Evolutionary conservation across 2,113 vertebrate genomes (phyloP), one percentile per base, ranked within the genome.

Genomic region (Lanius collurio): DNA sequence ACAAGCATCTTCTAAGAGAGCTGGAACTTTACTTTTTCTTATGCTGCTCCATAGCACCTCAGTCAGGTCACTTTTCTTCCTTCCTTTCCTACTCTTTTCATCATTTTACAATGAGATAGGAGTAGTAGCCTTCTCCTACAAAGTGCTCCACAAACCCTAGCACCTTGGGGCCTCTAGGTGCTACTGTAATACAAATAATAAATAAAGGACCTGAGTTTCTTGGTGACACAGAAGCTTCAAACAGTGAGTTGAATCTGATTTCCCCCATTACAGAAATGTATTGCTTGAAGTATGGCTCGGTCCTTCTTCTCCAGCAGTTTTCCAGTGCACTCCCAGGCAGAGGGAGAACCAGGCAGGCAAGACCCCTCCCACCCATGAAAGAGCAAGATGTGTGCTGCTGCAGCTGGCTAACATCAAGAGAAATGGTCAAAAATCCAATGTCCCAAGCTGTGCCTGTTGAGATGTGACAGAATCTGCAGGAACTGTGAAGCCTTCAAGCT

Each of bases 121-220:
- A 71, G 57, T 5, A 59, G 49, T 26, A 52, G 27, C n/a, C 9
- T 1, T 55, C 42, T 86, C 79, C 88, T 78, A 75, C 46, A 26
- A 59, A 75, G n/a, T 28, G 19, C 41, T 85, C 89, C 28, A 56
- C 75, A 93, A 86, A 91, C n/a, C 50, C 75, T 91, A 44, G 63
- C 90, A 95, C 69, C 50, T 5, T 46, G 67, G 89, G 83, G 65
- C 91, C 89, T 95, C 91, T 93, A 94, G 82, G 68, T 96, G 68
- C 82, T 93, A 91, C 90, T 86, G 75, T 67, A 86, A 93, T 77
- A 90, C 93, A 95, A 83, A 93, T 62, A 94, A 93, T 86, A 92
- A 91, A 93, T 70, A 85, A 79, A 90, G 35, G 59, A 76, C 57
- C 37, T 1, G 9, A 81, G 50, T 28, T 86, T 23, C 47, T 64